A percentile compares a stretch with the other conserved stretches of the same genome.
Conservation (phyloP, 2,113 vertebrate species). For the Cheilinus undulatus region DNA sequence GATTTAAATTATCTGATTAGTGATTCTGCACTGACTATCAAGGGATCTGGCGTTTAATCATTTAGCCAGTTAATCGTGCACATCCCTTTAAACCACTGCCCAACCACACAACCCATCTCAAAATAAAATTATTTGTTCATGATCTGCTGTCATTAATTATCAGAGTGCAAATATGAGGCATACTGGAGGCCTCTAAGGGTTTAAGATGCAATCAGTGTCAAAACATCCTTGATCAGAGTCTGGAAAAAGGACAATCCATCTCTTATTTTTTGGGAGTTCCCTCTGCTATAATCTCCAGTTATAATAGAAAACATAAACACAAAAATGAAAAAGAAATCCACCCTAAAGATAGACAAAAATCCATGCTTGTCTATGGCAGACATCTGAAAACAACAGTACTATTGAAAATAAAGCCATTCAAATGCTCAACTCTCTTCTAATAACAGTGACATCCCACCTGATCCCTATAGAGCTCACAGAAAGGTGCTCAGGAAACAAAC, state of each 20-base stretch:
- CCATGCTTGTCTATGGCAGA: conserved; percentile 44
- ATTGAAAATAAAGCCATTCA: conserved; percentile 41
- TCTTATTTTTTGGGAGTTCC: neutral
- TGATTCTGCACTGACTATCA: no score
- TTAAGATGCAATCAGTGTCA: neutral
- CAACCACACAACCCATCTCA: no score
- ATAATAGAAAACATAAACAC: neutral
- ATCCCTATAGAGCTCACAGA: conserved; percentile 37
- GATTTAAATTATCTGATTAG: no score
- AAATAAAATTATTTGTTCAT: no score
- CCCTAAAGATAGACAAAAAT: neutral
- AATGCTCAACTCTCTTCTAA: conserved; percentile 34
- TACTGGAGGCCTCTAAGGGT: neutral
- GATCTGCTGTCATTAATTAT: no score
- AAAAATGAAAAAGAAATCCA: conserved; percentile 10
- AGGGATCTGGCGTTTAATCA: no score
- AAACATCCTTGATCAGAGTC: neutral
- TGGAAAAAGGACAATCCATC: conserved; percentile 1
- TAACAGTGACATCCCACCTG: conserved; percentile 56
- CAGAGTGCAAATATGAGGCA: neutral
- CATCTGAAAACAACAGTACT: conserved; percentile 23
- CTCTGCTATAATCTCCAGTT: neutral
- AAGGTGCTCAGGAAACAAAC: conserved; percentile 34
- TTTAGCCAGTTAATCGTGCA: no score
- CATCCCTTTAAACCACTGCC: no score